Evolutionary conservation across 2,797 vertebrate genomes (phyloP).

Genomic region (Oreochromis grahami): DNA sequence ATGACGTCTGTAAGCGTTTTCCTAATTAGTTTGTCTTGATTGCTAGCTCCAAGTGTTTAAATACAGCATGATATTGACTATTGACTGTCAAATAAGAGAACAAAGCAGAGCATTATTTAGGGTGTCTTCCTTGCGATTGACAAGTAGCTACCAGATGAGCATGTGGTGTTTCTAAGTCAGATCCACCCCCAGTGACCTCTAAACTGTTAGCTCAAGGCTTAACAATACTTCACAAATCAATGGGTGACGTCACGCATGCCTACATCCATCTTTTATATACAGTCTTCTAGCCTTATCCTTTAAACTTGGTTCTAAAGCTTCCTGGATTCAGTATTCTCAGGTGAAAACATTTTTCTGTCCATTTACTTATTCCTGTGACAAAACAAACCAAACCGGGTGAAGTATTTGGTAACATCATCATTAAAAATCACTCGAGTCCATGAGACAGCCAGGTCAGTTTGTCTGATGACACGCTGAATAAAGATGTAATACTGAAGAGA

Average conservation of each 20-base stretch:
- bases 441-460: background rate
- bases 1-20: background rate
- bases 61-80: background rate
- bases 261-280: background rate
- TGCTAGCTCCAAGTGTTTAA: background rate
- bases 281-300: background rate
- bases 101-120: background rate
- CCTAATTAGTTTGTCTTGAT: background rate
- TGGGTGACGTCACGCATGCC: background rate
- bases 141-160: background rate
- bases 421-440: background rate
- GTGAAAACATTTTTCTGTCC: constrained; percentile 1
- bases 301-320: background rate
- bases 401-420: constrained; percentile 7
- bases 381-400: constrained; percentile 37
- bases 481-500: constrained; percentile 38
- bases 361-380: background rate
- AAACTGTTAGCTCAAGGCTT: background rate
- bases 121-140: background rate
- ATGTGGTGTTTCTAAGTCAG: background rate
- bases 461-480: background rate
- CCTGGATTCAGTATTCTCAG: background rate
- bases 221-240: background rate
- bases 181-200: background rate
- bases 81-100: background rate